Evolutionary conservation across 2,888 invertebrate species (phyloP).

Genomic region (Callyntrura sp.): DNA sequence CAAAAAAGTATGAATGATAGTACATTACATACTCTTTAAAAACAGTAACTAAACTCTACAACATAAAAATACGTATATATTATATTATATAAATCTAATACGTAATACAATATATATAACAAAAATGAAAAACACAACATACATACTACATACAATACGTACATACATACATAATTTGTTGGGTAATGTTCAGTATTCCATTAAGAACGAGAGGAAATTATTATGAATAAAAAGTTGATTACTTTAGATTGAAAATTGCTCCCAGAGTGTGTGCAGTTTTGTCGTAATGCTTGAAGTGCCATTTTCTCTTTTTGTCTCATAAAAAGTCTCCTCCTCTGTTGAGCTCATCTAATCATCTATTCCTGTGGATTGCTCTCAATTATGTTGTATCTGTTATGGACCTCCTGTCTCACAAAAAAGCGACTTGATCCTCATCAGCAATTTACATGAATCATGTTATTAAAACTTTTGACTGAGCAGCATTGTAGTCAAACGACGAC

Average conservation of each 20-base stretch:
- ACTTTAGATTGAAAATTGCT: conserved; percentile 77
- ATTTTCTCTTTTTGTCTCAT: conserved; percentile 35
- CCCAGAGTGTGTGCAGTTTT: neutral
- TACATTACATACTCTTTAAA: conserved; percentile 67
- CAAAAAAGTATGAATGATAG: conserved; percentile 75
- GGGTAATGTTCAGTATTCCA: conserved; percentile 83
- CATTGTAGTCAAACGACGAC: no score
- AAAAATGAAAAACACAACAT: conserved; percentile 46
- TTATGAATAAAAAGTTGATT: conserved; percentile 82
- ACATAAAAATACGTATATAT: conserved; percentile 38
- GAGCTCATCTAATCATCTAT: neutral
- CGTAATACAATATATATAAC: conserved; percentile 58
- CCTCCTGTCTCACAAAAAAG: conserved; percentile 51
- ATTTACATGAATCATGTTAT: conserved; percentile 56
- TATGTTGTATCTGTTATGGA: conserved; percentile 46
- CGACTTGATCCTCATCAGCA: conserved; percentile 37
- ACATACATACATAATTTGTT: conserved; percentile 78
- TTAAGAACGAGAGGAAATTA: conserved; percentile 81
- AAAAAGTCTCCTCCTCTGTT: neutral
- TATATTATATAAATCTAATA: conserved; percentile 42
- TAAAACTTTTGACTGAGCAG: conserved; percentile 18
- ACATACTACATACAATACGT: conserved; percentile 61
- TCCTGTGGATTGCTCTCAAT: conserved; percentile 44
- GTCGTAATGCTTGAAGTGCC: conserved; percentile 9
- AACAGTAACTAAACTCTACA: conserved; percentile 56